Percentiles rank a stretch among this genome's conserved stretches.
Conservation (phyloP, 2,797 vertebrate genomes). For the Cirrhinus molitorella region DNA sequence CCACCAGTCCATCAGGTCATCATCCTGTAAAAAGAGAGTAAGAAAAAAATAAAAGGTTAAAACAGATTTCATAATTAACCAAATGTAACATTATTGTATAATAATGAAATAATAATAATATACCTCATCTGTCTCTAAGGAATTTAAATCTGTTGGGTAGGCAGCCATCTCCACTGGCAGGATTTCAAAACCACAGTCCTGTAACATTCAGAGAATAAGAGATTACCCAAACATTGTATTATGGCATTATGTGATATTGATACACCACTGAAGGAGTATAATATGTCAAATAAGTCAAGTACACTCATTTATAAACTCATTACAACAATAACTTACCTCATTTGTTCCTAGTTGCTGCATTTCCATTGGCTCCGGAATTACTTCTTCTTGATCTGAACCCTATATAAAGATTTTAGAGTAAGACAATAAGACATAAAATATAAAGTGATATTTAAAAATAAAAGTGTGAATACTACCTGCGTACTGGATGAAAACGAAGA, state of each 20-base stretch:
- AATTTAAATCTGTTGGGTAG: constrained; percentile 62
- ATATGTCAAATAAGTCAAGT: neutral
- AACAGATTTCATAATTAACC: neutral
- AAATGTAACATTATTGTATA: neutral
- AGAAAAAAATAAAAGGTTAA: neutral
- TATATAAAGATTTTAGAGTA: neutral
- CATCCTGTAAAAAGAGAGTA: constrained; percentile 51
- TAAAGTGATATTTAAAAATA: neutral
- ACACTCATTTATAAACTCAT: neutral
- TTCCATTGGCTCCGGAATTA: constrained; percentile 67
- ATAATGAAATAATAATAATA: neutral
- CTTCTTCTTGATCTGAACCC: constrained; percentile 49
- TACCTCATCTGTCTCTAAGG: constrained; percentile 55
- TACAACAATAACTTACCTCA: constrained; percentile 57
- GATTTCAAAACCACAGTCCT: constrained; percentile 71
- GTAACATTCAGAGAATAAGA: constrained; percentile 45
- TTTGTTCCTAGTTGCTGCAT: constrained; percentile 62
- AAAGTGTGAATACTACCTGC: constrained; percentile 59
- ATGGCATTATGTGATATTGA: neutral
- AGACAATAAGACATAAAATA: neutral
- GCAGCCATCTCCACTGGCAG: constrained; percentile 73
- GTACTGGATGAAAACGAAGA: constrained; percentile 37
- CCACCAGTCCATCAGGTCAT: constrained; percentile 62
- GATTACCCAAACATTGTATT: neutral
- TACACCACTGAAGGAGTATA: neutral